A percentile compares a stretch with the other conserved stretches of the same genome.
Conservation (phyloP, 2,113 vertebrate species). For the Todiramphus chloris region DNA sequence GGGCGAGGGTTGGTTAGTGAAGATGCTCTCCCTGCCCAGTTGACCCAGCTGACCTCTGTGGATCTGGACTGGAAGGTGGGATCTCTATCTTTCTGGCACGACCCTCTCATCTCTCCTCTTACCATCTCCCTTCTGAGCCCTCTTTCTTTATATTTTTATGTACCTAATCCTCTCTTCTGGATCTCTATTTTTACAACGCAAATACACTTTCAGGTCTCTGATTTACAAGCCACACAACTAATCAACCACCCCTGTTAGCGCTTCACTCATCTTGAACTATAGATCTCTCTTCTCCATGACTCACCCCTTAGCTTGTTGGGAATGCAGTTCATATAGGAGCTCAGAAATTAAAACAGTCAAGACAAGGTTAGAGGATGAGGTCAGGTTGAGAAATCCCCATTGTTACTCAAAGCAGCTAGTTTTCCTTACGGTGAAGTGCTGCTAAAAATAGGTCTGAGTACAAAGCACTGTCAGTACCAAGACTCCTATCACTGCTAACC, state of each 20-base stretch:
- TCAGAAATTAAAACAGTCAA: neutral
- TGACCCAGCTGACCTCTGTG: rapidly evolving
- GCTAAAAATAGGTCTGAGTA: neutral
- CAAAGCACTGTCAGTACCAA: neutral
- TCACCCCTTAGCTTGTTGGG: neutral
- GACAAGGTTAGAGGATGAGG: neutral
- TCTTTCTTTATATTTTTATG: neutral
- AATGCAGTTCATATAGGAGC: neutral
- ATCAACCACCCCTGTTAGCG: neutral
- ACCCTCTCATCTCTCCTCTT: neutral
- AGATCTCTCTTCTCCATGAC: neutral
- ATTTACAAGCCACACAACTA: neutral
- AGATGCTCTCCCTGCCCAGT: neutral
- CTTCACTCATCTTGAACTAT: neutral
- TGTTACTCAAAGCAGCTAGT: neutral
- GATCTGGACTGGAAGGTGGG: neutral
- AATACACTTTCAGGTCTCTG: neutral
- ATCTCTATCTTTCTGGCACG: neutral
- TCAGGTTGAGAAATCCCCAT: neutral
- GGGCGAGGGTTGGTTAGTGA: rapidly evolving
- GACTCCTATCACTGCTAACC: neutral
- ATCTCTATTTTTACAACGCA: neutral
- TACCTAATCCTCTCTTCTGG: neutral
- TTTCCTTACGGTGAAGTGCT: neutral
- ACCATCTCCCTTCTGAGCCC: neutral